Conservation (phyloP, 1,140 invertebrate genomes). For the Charaxes varanes region DNA sequence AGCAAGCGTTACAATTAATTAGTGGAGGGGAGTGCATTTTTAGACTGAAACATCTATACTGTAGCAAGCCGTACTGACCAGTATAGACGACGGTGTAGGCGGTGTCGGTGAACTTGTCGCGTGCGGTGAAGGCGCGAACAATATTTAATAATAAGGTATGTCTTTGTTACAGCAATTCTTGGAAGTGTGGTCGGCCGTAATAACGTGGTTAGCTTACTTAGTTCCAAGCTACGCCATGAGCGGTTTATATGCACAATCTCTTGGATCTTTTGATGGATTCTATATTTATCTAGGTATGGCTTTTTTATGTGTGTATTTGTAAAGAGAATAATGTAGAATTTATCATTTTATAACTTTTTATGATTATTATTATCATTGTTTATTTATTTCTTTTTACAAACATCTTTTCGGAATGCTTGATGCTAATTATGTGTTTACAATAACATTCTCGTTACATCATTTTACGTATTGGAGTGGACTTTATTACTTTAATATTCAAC, state of each 20-base stretch:
- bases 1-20: too few species aligned
- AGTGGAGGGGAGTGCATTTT: too few species aligned
- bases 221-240: slow-evolving; percentile 93
- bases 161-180: slow-evolving; percentile 56
- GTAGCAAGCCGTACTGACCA: slow-evolving; percentile 27
- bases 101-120: slow-evolving; percentile 94
- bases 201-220: slow-evolving; percentile 86
- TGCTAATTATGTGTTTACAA: too few species aligned
- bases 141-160: not conserved
- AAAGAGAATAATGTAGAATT: too few species aligned
- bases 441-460: too few species aligned
- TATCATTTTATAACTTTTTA: too few species aligned
- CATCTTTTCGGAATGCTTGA: too few species aligned
- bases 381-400: too few species aligned
- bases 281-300: slow-evolving; percentile 82
- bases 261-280: slow-evolving; percentile 79
- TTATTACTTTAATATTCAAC: too few species aligned
- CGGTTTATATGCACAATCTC: slow-evolving; percentile 81
- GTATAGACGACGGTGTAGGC: slow-evolving; percentile 78
- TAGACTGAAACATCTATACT: too few species aligned
- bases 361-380: too few species aligned
- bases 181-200: slow-evolving; percentile 75
- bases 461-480: too few species aligned
- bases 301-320: slow-evolving; percentile 1
- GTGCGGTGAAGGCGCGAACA: slow-evolving; percentile 89